Base-by-base conservation (phyloP, 2,888 invertebrate genomes). In the Fragum whitleyi region DNA sequence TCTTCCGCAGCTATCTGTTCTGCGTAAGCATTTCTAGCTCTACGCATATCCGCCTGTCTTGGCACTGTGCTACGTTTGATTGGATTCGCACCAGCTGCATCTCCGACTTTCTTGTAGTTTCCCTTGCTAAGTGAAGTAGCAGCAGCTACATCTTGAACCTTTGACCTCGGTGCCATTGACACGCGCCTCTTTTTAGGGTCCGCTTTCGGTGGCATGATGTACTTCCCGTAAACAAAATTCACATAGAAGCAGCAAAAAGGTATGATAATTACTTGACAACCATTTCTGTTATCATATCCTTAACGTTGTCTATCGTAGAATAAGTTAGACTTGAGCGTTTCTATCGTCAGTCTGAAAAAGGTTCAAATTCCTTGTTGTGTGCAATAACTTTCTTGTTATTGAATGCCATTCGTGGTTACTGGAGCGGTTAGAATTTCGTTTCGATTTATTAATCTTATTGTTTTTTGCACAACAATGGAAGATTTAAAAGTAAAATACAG, bases 121-220 rank as follows among this genome's bases (percentile, higher is more conserved):
- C 61, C 61, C 42, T 42, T 28, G 23, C 47, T 47, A 28, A 68
- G 21, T 9, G 32, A 68, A 3, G 19, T 29, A 21, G 67, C 36
- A 0, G 29, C 75, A 19, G 7, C 51, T 2, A 53, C 65, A 61
- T 61, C 55, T n/a, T 71, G 36, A 11, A 39, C 42, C 47, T 80
- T 80, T 5, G 76, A 53, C 1, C 76, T 69, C 14, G 75, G 80
- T 19, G 76, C 73, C 62, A 69, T 72, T 11, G 80, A 73, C n/a
- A 73, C 73, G 5, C 73, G 73, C 21, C 59, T 55, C 9, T 29
- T 26, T 29, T 57, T 71, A 11, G 65, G 0, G 16, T 71, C 55
- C 9, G 11, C 9, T 42, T 73, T 73, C 11, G 73, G 73, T 32
- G 73, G 62, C 73, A 73, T 73, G 21, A 9, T 62, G 0, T 1